Evolutionary conservation across 1,140 invertebrate species (phyloP), one percentile per base, ranked within the genome.

Genomic region (Thereuonema tuberculata): DNA sequence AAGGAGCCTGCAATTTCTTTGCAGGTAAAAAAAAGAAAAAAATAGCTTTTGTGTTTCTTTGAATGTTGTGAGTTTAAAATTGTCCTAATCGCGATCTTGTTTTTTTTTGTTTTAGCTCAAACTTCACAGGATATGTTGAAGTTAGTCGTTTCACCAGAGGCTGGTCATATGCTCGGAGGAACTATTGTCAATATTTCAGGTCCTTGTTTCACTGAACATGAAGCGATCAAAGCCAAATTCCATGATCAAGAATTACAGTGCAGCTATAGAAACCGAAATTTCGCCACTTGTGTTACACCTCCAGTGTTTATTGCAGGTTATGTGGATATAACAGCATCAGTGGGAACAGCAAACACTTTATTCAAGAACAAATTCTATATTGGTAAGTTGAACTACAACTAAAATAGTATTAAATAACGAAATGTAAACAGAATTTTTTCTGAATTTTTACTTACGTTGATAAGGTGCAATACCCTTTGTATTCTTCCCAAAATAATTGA

Each of bases 121-220:
- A n/a, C n/a, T 55, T 28, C 27, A 55, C 14, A 55, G 5, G 14
- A 21, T n/a, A 14, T 17, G 5, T 14, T 29, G 2, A 47, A 31
- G 0, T 71, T 95, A 26, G 82, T 89, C 54, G 93, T 95, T 68
- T 89, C 92, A 0, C 90, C 93, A 0, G 88, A 94, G 72, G 91
- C 87, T 70, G 91, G 92, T 20, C 92, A 92, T 71, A 96, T 97
- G 93, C 74, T 97, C 50, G 92, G 92, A 1, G 92, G 92, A 12
- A 93, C 89, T 0, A 82, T 94, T 49, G 89, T 97, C 2, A 95
- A 96, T 69, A 89, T 97, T 26, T 94, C 92, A 0, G 93, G 93
- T 0, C 93, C 93, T 12, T 97, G 93, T 71, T 90, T 93, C 66
- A 76, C 80, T 55, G 78, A 78, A 0, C 78, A 79, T 20, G 79